Percentiles rank a stretch among this genome's conserved stretches.
Conservation (phyloP, 2,113 vertebrate genomes). For the Corythaeola cristata region DNA sequence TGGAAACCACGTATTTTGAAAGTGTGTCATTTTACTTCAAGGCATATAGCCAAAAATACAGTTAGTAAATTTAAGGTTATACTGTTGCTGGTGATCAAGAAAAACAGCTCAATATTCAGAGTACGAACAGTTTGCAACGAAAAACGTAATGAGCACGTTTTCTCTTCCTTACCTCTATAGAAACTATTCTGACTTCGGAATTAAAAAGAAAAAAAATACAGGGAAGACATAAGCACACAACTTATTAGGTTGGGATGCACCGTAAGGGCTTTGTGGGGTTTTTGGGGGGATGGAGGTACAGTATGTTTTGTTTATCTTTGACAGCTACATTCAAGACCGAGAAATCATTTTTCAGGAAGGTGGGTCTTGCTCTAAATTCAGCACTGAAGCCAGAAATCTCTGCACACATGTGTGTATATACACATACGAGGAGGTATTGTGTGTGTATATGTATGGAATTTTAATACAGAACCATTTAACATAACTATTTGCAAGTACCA, state of each 20-base stretch:
- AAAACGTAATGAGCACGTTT: fast-evolving
- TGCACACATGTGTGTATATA: fast-evolving
- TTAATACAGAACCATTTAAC: neutral
- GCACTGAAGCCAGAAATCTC: neutral
- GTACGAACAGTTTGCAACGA: neutral
- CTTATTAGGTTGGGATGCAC: neutral
- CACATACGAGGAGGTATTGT: neutral
- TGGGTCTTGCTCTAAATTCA: neutral
- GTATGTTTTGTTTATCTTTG: neutral
- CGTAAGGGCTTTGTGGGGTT: neutral
- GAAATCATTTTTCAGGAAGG: neutral
- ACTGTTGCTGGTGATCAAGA: neutral
- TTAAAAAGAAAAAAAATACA: too few species aligned
- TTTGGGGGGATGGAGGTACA: neutral
- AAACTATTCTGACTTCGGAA: neutral
- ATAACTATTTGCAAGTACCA: neutral
- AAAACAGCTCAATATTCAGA: neutral
- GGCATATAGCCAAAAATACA: neutral
- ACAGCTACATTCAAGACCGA: neutral
- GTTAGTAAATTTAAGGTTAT: neutral
- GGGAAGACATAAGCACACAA: neutral
- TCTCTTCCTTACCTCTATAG: neutral
- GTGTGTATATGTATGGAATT: neutral
- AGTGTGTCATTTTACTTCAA: neutral
- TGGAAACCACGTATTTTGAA: neutral